Evolutionary conservation across 2,797 vertebrate genomes (phyloP), one percentile per base, ranked within the genome.

Genomic region (Agapornis canus): DNA sequence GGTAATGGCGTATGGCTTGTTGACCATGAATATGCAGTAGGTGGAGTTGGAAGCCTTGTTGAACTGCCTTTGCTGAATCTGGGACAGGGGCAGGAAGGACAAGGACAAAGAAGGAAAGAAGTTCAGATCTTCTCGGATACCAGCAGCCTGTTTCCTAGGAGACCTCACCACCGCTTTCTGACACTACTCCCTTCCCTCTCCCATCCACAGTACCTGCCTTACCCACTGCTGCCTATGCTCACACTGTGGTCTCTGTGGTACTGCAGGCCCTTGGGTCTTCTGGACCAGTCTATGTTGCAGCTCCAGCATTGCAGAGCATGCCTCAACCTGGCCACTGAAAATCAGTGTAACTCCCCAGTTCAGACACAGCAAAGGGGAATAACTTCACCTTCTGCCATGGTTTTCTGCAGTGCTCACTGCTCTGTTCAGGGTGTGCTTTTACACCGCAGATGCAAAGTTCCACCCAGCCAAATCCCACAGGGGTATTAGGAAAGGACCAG

Each of bases 1-100:
- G 80, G 99, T 99, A 94, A 99, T 98, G 48, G 99, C 99, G 1
- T 99, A 99, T 26, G 99, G 99, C 95, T 99, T 99, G 98, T 99
- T 99, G 86, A 99, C 99, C 99, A 99, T 99, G 98, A 99, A 99
- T 94, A 99, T 97, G 90, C 99, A 99, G 89, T 98, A 98, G 0
- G 99, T 99, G 65, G 99, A 98, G 98, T 99, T 99, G 94, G 98
- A 98, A 90, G 97, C 98, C 63, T 98, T 98, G 72, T 94, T 98
- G 98, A 98, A 97, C 94, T 98, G 98, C 82, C 98, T 97, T 94
- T 98, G 95, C 94, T 99, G 98, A 95, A 99, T 99, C 99, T 99
- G 86, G 42, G 45, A 84, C 9, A 37, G 0, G 12, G 43, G 49
- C 26, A 70, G 26, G 64, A 49, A 79, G 63, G 57, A 32, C 20